Evolutionary conservation across 1,140 invertebrate species (phyloP), one percentile per base, ranked within the genome.

Genomic region (Meloidogyne floridensis): DNA sequence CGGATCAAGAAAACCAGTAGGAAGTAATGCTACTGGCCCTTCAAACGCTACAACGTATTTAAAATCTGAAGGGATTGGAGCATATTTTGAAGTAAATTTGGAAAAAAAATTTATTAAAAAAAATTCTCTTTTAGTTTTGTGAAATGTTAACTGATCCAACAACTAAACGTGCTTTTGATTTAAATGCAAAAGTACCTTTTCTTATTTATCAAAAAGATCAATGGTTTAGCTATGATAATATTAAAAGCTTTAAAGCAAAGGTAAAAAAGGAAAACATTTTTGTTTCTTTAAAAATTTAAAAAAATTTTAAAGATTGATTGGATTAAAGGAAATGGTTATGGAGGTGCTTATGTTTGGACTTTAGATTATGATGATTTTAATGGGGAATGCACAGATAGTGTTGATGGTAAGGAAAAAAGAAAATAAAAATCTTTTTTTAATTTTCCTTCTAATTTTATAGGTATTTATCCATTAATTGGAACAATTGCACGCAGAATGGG

Each of bases 291-390:
- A 70, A 11, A 10, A 13, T 43, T 43, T 20, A 78, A 11, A 54
- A 54, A 42, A 77, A 77, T 79, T 5, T 47, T 6, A 53, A 85
- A 98, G 95, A 95, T 95, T 92, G 93, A 94, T 72, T 98, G 95
- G 95, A 92, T 98, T 53, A 95, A 95, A 87, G 93, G 94, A 70
- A 94, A 94, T 77, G 94, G 94, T 15, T 96, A 94, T 87, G 96
- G 93, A 47, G 96, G 96, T 10, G 95, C 95, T 42, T 97, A 97
- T 95, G 94, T 96, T 0, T 98, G 96, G 96, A 95, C 95, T 0
- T 92, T 97, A 0, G 96, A 98, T 86, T 96, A 98, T 94, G 96
- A 97, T 83, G 96, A 97, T 90, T 96, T 96, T 89, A 94, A 93
- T 82, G 95, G 95, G 2, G 93, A 93, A 11, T 87, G 84, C 53